Base-by-base conservation (phyloP, 2,888 invertebrate species). In the Blera fallax region DNA sequence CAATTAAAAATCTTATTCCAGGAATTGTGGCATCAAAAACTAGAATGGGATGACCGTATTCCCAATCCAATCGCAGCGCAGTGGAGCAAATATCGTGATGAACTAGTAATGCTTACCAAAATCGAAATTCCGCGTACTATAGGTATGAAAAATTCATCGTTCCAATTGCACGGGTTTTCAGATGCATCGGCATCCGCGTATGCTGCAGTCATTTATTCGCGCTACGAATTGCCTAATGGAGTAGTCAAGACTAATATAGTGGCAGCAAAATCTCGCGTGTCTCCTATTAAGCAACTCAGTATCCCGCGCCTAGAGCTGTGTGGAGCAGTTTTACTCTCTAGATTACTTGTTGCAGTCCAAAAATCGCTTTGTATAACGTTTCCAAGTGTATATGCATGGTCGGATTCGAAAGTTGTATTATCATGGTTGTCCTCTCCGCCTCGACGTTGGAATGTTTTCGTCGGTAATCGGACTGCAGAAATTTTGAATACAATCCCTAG, bases 391-490 rank as follows among this genome's bases (percentile, higher is more conserved):
- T 60, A 29, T 11, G 65, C 65, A 5, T 87, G 87, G 87, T 87
- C 88, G 0, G 90, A 91, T 69, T 90, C 89, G 0, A 88, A 87
- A 14, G 88, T 90, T 11, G 88, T 88, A 1, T 54, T 90, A 1
- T 73, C 81, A 16, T 90, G 90, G 89, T 48, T 90, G 4, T 77
- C 81, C 14, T 65, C 65, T 24, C 50, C 50, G 0, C 50, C 24
- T 27, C 14, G 60, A 8, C 60, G 60, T 7, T 87, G 80, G 87
- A 76, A 58, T 18, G 65, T 80, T 0, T 87, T 80, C 54, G 69
- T 82, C 0, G 76, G 79, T 18, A 87, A 87, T 34, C 52, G 82
- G 1, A 87, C 73, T 8, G 72, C 85, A 2, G 79, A 82, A 21
- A 85, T 83, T 27, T 60, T 87, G 6, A 73, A 73, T 6, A 21